Conservation (phyloP, 2,797 vertebrate genomes). For the Falco peregrinus region DNA sequence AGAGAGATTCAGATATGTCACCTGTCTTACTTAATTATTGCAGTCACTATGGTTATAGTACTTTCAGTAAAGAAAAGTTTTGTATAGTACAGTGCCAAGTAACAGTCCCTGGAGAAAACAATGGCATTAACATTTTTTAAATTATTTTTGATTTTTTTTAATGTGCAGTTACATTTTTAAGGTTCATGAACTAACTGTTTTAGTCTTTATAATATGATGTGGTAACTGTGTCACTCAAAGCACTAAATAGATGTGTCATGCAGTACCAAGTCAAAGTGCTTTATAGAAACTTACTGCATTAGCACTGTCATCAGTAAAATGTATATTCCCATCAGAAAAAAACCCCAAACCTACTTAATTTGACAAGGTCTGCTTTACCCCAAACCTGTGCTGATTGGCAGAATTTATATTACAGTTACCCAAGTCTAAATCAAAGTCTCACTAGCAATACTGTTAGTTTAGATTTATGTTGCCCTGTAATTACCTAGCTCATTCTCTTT, state of each 20-base stretch:
- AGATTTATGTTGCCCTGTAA: not conserved
- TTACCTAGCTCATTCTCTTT: not conserved
- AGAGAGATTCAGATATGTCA: not conserved
- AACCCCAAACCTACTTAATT: not conserved
- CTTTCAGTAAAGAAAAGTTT: not conserved
- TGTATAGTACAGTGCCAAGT: not conserved
- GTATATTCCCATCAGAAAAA: not conserved
- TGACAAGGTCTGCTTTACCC: not conserved
- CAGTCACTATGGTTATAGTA: not conserved
- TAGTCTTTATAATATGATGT: not conserved
- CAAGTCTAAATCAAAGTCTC: not conserved
- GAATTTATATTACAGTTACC: not conserved
- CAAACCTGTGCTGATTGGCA: not conserved
- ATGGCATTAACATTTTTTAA: not conserved
- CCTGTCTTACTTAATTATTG: not conserved
- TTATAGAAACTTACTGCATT: not conserved
- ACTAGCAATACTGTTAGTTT: not conserved
- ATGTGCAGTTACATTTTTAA: not conserved
- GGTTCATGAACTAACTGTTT: not conserved
- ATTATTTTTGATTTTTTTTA: not conserved
- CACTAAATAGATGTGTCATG: not conserved
- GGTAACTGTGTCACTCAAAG: not conserved
- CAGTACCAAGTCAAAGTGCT: not conserved
- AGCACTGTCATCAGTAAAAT: not conserved
- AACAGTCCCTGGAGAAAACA: not conserved